These are phyloP conservation scores for Disparrhopalites patrizii DNA, from an alignment of 2,888 invertebrate genomes.

Conservation along the genomic window DNA sequence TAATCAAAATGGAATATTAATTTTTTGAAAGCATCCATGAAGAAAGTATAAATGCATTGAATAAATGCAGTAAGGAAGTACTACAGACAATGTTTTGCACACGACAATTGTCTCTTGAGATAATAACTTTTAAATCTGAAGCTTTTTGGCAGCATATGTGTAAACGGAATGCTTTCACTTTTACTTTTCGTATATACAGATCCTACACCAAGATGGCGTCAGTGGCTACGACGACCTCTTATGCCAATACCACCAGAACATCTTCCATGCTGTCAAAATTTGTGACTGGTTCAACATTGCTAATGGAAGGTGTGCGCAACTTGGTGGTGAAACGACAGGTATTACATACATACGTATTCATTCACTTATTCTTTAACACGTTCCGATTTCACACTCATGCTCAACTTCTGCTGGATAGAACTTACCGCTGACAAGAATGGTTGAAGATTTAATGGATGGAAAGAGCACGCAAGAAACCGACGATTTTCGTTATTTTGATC, in stretches of 20 bases:
- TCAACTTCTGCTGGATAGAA: conserved; percentile 60
- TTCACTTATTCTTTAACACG: neutral
- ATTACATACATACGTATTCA: conserved; percentile 52
- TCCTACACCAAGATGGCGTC: conserved; percentile 71
- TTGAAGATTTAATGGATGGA: conserved; percentile 82
- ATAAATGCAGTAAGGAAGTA: too few relatives aligned
- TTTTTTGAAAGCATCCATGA: too few relatives aligned
- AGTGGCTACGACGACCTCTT: conserved; percentile 12
- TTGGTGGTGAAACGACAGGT: conserved; percentile 96
- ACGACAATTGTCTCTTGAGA: too few relatives aligned
- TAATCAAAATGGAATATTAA: too few relatives aligned
- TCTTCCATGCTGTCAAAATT: conserved; percentile 96
- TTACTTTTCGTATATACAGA: conserved; percentile 53
- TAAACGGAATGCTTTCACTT: neutral
- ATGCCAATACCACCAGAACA: conserved; percentile 8
- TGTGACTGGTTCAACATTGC: conserved; percentile 93
- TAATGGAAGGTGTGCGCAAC: conserved; percentile 99
- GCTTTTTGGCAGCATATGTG: neutral
- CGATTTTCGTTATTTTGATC: conserved; percentile 91
- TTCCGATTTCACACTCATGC: neutral
- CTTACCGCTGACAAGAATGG: conserved; percentile 87
- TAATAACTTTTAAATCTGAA: neutral
- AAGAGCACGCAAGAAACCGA: conserved; percentile 72
- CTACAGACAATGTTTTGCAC: too few relatives aligned
- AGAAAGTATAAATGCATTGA: too few relatives aligned